A percentile compares a stretch with the other conserved stretches of the same genome.
These are phyloP conservation scores for Drosophila bocqueti DNA, from an alignment of 1,140 invertebrate genomes.

Conservation along the genomic window DNA sequence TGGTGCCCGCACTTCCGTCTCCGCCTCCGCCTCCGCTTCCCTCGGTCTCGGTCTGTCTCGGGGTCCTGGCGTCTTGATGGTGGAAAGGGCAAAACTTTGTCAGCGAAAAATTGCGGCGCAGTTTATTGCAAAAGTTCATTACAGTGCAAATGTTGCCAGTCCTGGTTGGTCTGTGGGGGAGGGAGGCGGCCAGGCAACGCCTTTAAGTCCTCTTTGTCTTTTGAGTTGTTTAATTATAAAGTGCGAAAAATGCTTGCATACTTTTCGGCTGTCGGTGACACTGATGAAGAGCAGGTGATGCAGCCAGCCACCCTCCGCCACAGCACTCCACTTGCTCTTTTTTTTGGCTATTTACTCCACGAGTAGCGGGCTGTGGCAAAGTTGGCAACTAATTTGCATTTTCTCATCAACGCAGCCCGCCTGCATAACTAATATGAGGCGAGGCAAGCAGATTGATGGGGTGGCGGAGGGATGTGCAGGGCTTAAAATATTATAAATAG, in stretches of 20 bases:
- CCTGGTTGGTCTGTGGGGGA: slow-evolving; percentile 25
- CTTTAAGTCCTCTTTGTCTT: slow-evolving; percentile 74
- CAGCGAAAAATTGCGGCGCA: slow-evolving; percentile 82
- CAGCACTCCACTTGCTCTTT: slow-evolving; percentile 29
- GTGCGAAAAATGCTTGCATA: slow-evolving; percentile 83
- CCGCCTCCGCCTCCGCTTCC: neutral
- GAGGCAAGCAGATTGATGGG: slow-evolving; percentile 25
- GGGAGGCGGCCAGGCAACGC: slow-evolving; percentile 14
- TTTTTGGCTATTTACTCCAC: slow-evolving; percentile 57
- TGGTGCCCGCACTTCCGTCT: slow-evolving; percentile 13
- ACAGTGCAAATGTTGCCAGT: slow-evolving; percentile 80
- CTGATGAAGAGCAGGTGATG: slow-evolving; percentile 78
- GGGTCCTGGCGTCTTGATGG: slow-evolving; percentile 11
- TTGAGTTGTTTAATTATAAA: slow-evolving; percentile 82
- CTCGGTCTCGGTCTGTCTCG: neutral
- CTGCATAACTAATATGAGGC: slow-evolving; percentile 74
- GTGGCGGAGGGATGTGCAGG: slow-evolving; percentile 1
- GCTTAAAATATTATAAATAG: slow-evolving; percentile 76
- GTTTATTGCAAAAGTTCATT: slow-evolving; percentile 83
- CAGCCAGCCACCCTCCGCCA: slow-evolving; percentile 2
- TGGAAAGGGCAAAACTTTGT: slow-evolving; percentile 70
- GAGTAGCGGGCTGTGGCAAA: slow-evolving; percentile 62
- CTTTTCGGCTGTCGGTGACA: slow-evolving; percentile 74
- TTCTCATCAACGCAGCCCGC: slow-evolving; percentile 76
- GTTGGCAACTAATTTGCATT: slow-evolving; percentile 81